Conservation (phyloP, 1,140 invertebrate genomes). For the Neotoxoptera formosana region DNA sequence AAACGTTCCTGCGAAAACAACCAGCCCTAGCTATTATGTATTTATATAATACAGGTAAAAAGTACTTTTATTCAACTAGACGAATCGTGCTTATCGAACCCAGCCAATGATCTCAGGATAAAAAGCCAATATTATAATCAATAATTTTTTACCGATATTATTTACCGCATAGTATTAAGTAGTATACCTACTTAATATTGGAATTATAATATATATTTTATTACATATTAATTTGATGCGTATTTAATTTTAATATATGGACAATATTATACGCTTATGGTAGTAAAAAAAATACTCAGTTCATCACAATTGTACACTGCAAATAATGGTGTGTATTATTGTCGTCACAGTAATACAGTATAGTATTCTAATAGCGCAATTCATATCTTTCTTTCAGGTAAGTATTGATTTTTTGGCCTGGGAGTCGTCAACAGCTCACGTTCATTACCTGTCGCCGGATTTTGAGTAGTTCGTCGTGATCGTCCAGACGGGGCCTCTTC, state of each 20-base stretch:
- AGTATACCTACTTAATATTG: neutral
- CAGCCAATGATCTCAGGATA: neutral
- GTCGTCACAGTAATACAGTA: too few relatives aligned
- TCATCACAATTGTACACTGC: neutral
- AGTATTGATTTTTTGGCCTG: neutral
- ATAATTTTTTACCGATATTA: neutral
- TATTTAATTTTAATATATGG: neutral
- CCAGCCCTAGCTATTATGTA: neutral
- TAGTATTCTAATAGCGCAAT: neutral
- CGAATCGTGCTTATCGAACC: neutral
- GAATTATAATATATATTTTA: neutral
- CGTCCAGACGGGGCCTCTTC: constrained; percentile 49
- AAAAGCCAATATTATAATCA: neutral
- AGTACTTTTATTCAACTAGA: neutral
- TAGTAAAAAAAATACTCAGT: neutral
- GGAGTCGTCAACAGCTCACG: neutral
- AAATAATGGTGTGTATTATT: neutral
- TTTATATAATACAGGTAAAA: neutral
- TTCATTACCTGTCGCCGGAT: constrained; percentile 56
- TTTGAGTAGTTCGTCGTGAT: constrained; percentile 46
- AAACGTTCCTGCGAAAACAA: constrained; percentile 65
- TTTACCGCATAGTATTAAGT: too few relatives aligned
- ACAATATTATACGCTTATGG: neutral
- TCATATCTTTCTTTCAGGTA: neutral
- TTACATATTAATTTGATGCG: too few relatives aligned